Percentiles rank a stretch among this genome's conserved stretches.
phyloP scores from a whole-genome alignment of 37 sponge, comb jelly and placozoan species.

The Aplysina aerophoba region DNA sequence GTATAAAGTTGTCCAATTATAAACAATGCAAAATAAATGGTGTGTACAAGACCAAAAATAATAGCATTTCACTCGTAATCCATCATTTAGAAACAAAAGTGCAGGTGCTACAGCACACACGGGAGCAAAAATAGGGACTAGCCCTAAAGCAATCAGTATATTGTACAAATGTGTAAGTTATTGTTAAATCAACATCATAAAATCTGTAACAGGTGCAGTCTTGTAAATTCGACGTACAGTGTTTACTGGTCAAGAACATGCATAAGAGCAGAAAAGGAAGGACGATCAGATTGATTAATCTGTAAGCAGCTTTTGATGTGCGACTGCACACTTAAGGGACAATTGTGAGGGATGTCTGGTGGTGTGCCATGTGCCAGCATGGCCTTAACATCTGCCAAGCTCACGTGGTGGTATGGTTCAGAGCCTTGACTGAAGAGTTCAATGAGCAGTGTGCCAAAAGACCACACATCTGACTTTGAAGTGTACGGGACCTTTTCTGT shows the following conservation, averaged over 20 bases:
- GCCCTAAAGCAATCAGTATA: too few species aligned
- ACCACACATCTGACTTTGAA: slow-evolving; percentile 28
- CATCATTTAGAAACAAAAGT: too few species aligned
- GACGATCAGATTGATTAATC: background rate
- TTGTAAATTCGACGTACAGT: too few species aligned
- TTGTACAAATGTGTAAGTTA: background rate
- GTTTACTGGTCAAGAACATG: background rate
- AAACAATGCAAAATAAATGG: too few species aligned
- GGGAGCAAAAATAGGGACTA: too few species aligned
- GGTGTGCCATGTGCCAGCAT: background rate
- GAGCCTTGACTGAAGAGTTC: background rate
- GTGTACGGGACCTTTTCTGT: background rate
- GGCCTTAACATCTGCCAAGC: background rate
- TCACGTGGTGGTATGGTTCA: background rate
- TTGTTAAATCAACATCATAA: background rate
- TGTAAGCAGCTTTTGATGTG: background rate
- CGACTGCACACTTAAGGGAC: background rate
- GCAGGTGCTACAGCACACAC: too few species aligned
- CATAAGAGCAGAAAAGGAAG: background rate
- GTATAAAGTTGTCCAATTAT: too few species aligned
- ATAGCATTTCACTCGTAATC: too few species aligned
- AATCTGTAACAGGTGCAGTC: background rate
- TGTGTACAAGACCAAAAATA: too few species aligned
- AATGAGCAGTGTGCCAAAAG: slow-evolving; percentile 16
- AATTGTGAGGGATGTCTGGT: background rate